Percentiles rank a stretch among this genome's conserved stretches.
Conservation (phyloP, 2,888 invertebrate species). For the Lasioglossum morio region DNA sequence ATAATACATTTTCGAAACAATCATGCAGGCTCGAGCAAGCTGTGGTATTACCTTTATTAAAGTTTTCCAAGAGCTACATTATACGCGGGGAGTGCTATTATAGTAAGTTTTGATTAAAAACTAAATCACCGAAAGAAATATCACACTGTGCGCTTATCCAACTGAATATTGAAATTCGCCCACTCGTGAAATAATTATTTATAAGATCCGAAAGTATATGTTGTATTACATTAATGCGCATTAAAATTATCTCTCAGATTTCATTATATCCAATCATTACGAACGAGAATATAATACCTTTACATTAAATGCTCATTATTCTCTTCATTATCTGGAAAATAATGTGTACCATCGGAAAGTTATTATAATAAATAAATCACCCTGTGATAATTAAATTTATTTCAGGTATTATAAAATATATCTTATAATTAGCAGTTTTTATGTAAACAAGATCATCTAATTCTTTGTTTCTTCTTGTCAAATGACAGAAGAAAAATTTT, state of each 20-base stretch:
- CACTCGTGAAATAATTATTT: neutral
- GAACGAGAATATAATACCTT: neutral
- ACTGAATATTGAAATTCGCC: neutral
- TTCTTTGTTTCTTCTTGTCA: neutral
- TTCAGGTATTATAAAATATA: neutral
- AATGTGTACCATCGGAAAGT: neutral
- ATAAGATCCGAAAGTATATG: neutral
- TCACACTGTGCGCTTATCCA: neutral
- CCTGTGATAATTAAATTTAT: neutral
- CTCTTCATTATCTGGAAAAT: neutral
- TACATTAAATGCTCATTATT: neutral
- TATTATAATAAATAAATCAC: neutral
- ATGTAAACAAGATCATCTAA: neutral
- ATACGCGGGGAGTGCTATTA: neutral
- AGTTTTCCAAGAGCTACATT: conserved; percentile 9
- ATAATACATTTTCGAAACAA: neutral
- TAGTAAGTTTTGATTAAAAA: neutral
- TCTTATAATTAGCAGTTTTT: neutral
- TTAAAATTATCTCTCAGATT: neutral
- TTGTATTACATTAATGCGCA: neutral
- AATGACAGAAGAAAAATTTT: neutral
- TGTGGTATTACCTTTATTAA: neutral
- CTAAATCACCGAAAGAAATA: neutral
- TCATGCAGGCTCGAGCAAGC: neutral
- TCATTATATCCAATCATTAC: neutral